Evolutionary conservation across 1,140 invertebrate species (phyloP).

Genomic region (Drosophila tropicalis): DNA sequence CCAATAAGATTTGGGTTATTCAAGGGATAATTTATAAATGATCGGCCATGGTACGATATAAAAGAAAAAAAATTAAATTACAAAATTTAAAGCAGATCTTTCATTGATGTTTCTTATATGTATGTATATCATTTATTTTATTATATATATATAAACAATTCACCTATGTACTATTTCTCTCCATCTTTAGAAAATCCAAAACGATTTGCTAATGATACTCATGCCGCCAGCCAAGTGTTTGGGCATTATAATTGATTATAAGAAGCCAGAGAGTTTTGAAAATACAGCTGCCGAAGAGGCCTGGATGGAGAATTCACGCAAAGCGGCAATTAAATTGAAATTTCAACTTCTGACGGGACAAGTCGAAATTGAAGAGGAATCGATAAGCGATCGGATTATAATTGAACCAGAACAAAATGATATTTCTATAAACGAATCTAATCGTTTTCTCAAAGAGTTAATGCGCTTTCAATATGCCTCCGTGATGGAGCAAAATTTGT

Average conservation of each 20-base stretch:
- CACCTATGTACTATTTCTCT: background rate
- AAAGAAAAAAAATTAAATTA: too few relatives aligned
- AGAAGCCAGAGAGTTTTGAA: constrained; percentile 84
- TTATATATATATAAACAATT: too few relatives aligned
- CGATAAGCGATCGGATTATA: constrained; percentile 85
- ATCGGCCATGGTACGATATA: too few relatives aligned
- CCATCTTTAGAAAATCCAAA: constrained; percentile 46
- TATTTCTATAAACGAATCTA: constrained; percentile 63
- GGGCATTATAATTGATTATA: constrained; percentile 85
- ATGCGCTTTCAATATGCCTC: constrained; percentile 69
- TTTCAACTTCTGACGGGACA: constrained; percentile 85
- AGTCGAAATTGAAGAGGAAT: constrained; percentile 84
- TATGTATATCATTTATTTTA: background rate
- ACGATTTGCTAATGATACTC: constrained; percentile 84
- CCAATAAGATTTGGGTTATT: too few relatives aligned
- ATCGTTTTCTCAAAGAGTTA: constrained; percentile 63
- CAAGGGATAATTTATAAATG: too few relatives aligned
- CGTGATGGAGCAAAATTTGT: constrained; percentile 85
- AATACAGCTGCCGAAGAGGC: constrained; percentile 84
- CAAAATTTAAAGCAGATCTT: background rate
- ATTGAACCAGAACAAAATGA: constrained; percentile 83
- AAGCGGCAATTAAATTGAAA: constrained; percentile 84
- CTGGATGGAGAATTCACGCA: constrained; percentile 86
- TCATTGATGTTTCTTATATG: background rate
- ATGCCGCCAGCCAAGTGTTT: constrained; percentile 85